Base-by-base conservation (phyloP, 2,113 vertebrate species). In the Pseudorectes ferrugineus region DNA sequence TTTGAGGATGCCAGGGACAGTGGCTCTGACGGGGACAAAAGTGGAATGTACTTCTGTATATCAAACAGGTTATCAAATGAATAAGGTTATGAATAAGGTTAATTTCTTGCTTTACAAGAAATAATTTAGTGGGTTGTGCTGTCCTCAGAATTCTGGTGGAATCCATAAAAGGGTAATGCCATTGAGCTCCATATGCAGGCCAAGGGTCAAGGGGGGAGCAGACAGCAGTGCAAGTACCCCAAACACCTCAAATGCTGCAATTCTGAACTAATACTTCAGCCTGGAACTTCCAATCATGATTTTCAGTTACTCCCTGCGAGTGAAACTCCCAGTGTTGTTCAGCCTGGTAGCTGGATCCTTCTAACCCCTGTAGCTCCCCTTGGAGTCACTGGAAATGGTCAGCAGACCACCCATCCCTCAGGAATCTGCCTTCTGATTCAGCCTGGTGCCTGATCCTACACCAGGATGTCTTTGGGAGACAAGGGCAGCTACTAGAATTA, bases 1-100 rank as follows among this genome's bases (percentile, higher is more conserved):
- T 49, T 62, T 0, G 0, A 35, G 33, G 13, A 19, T 55, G 12
- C 33, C 29, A 24, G 57, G 35, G 26, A 29, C 55, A 24, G 33
- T 54, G 52, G 22, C 9, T 71, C 2, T 63, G 52, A 55, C 0
- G 0, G 14, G 33, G 20, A 72, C 14, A 70, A 77, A 88, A 73
- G 29, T 26, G 4, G 16, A 55, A 57, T 25, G 2, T 40, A 17
- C 33, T 81, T 74, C 62, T 59, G 2, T 31, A 1, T 48, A 36
- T 51, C 21, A 49, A 38, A 14, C 21, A 59, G 38, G 10, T 80
- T 74, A 48, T 52, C 31, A 51, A 68, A 68, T 65, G 6, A 51
- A 14, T 35, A 40, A 75, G 25, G 36, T 23, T 46, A 68, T 65
- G 6, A 51, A 14, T 35, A 40, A 75, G 25, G 36, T 23, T 46